These are phyloP conservation scores for Philaenus spumarius DNA, from an alignment of 1,140 invertebrate species.

Conservation along the genomic window DNA sequence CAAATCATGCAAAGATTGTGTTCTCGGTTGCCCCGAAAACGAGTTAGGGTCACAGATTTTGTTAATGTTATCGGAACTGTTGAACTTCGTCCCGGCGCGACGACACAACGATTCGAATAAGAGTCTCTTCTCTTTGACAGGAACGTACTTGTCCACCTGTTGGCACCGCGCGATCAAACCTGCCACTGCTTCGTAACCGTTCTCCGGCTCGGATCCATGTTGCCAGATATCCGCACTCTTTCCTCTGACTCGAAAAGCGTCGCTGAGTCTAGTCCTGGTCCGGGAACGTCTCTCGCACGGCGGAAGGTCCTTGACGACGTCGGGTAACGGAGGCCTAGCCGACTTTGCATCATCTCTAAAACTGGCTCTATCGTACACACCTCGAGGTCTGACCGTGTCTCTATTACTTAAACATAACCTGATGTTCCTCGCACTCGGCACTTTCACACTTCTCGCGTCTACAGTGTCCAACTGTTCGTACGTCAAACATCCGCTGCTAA, in stretches of 20 bases:
- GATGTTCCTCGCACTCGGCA: no score
- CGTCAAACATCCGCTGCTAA: not conserved
- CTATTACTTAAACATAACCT: no score
- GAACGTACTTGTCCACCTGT: slow-evolving; percentile 50
- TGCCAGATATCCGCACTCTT: slow-evolving; percentile 7
- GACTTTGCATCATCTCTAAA: slow-evolving; percentile 3
- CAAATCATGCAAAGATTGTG: slow-evolving; percentile 51
- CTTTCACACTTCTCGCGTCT: no score
- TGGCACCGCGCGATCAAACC: slow-evolving; percentile 48
- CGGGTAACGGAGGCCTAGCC: slow-evolving; percentile 15
- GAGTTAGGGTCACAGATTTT: slow-evolving; percentile 27
- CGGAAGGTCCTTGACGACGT: slow-evolving; percentile 29
- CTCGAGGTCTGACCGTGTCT: no score
- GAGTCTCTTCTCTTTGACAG: slow-evolving; percentile 51
- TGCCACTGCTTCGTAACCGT: slow-evolving; percentile 42
- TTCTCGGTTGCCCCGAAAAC: slow-evolving; percentile 35
- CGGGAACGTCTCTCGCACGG: slow-evolving; percentile 17
- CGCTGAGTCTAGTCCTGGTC: not conserved
- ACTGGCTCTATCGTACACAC: no score
- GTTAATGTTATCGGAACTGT: slow-evolving; percentile 6
- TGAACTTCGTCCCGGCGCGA: slow-evolving; percentile 41
- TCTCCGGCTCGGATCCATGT: no score
- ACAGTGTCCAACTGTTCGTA: not conserved
- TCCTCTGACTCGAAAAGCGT: not conserved
- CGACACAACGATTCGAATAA: slow-evolving; percentile 51